Evolutionary conservation across 2,797 vertebrate species (phyloP).

Genomic region (Silurus lanzhouensis): DNA sequence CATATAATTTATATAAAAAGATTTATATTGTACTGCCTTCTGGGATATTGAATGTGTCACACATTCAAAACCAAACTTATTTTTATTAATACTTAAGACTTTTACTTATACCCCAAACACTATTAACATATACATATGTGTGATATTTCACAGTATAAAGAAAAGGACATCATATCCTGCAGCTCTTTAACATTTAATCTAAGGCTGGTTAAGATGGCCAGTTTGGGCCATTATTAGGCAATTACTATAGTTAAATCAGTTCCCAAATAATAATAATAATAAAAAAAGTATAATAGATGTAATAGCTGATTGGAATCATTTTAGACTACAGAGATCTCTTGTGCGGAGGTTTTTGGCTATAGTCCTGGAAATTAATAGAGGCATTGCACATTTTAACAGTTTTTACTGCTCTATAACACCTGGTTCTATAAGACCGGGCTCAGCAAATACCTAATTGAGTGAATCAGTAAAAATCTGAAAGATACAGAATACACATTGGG

Average conservation of each 20-base stretch:
- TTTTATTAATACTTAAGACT: background rate
- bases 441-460: background rate
- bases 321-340: background rate
- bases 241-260: background rate
- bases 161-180: background rate
- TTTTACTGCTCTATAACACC: background rate
- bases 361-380: background rate
- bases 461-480: background rate
- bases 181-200: background rate
- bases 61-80: background rate
- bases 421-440: background rate
- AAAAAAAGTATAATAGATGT: background rate
- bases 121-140: background rate
- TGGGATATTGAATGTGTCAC: background rate
- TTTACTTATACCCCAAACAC: background rate
- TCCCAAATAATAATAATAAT: background rate
- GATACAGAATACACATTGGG: background rate
- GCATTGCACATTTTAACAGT: background rate
- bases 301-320: background rate
- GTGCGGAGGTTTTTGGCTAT: background rate
- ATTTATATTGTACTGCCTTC: background rate
- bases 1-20: constrained; percentile 11
- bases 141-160: background rate
- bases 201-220: background rate
- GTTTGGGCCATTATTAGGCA: background rate